Percentiles rank a stretch among this genome's conserved stretches.
These are phyloP conservation scores for Neomonachus schauinslandi DNA, from an alignment of 2,113 vertebrate genomes.

Conservation along the genomic window DNA sequence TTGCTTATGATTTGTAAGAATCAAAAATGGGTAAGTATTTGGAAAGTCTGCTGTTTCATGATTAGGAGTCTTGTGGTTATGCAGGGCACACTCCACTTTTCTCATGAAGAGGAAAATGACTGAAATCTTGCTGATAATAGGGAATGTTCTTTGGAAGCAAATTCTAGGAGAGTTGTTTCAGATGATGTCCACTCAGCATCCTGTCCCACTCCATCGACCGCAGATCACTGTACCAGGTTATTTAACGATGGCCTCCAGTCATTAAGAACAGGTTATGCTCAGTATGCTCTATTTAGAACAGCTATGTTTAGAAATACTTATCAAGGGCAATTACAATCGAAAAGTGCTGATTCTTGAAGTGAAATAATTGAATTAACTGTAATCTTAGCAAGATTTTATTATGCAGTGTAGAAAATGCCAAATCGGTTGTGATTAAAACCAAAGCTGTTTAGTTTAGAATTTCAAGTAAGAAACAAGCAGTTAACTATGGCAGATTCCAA, in stretches of 20 bases:
- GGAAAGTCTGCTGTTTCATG: neutral
- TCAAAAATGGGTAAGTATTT: neutral
- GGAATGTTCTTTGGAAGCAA: neutral
- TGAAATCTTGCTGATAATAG: neutral
- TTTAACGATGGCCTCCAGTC: neutral
- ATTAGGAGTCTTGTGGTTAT: neutral
- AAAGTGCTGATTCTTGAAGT: constrained; percentile 33
- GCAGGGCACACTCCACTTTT: neutral
- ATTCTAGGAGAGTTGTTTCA: neutral
- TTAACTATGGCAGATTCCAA: neutral
- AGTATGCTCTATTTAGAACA: neutral
- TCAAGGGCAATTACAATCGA: neutral
- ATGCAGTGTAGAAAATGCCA: neutral
- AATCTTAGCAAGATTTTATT: neutral
- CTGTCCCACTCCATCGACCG: fast-evolving
- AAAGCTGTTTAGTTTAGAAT: neutral
- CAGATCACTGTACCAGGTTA: neutral
- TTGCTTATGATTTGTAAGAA: neutral
- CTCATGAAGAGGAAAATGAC: neutral
- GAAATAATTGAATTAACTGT: neutral
- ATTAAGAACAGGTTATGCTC: neutral
- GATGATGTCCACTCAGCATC: neutral
- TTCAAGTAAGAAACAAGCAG: neutral
- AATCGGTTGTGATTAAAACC: neutral
- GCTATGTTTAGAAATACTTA: constrained; percentile 5